phyloP scores from a whole-genome alignment of 2,113 vertebrate species.

The Zosterops lateralis region DNA sequence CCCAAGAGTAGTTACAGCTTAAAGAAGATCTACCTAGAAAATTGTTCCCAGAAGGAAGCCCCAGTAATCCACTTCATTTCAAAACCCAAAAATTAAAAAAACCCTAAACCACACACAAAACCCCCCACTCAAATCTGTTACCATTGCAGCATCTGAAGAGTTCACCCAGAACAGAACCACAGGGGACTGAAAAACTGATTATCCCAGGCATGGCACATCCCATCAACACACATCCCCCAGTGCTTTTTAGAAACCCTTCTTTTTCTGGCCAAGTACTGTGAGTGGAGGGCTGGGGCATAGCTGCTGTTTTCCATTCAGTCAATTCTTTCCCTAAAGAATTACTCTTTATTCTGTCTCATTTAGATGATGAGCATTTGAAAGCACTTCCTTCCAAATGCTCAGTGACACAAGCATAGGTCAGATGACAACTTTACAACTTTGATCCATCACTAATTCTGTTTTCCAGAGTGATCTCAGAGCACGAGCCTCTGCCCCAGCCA shows the following conservation, averaged over 20 bases:
- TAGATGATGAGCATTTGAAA: background rate
- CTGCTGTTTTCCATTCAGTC: background rate
- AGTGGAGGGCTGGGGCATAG: background rate
- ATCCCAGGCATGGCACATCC: background rate
- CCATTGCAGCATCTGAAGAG: background rate
- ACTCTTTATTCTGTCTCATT: background rate
- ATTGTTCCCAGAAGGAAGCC: background rate
- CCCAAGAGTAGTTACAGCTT: background rate
- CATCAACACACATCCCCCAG: background rate
- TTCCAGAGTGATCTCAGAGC: constrained; percentile 4
- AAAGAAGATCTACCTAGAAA: background rate
- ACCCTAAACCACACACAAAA: fast-evolving
- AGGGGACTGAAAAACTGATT: background rate
- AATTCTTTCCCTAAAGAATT: background rate
- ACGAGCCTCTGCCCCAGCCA: background rate
- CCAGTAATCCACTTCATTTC: background rate
- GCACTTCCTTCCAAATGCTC: background rate
- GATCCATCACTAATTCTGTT: background rate
- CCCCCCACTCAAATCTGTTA: background rate
- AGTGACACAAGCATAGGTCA: background rate
- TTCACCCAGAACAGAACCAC: background rate
- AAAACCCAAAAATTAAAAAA: background rate
- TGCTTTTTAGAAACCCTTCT: background rate
- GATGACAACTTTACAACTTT: background rate
- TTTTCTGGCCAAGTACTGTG: background rate